Evolutionary conservation across 2,113 vertebrate genomes (phyloP).

Genomic region (Psilopogon haemacephalus): DNA sequence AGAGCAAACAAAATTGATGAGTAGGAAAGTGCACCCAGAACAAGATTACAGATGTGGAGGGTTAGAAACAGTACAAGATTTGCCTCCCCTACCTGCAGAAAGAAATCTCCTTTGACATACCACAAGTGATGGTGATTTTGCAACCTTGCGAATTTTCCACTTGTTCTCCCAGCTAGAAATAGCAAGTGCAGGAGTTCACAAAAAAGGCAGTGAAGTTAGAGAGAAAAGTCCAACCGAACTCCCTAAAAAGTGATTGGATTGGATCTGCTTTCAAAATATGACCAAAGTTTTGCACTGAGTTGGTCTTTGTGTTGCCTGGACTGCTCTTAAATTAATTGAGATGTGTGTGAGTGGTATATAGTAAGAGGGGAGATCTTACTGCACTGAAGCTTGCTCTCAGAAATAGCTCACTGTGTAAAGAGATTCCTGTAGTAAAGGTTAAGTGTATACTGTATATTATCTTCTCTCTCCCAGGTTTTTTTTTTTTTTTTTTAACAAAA

Average conservation of each 20-base stretch:
- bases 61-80: slow-evolving; percentile 20
- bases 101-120: not conserved
- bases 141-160: not conserved
- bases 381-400: slow-evolving; percentile 24
- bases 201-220: not conserved
- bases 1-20: slow-evolving; percentile 1
- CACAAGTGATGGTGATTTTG: not conserved
- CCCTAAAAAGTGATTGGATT: not conserved
- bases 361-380: slow-evolving; percentile 25
- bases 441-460: slow-evolving; percentile 48
- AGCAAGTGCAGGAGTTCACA: slow-evolving; percentile 1
- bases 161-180: not conserved
- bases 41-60: not conserved
- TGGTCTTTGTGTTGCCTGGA: not conserved
- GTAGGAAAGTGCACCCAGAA: not conserved
- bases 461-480: not conserved
- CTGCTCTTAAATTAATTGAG: slow-evolving; percentile 28
- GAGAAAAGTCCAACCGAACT: not conserved
- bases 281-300: not conserved
- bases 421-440: slow-evolving; percentile 61
- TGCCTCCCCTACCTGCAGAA: not conserved
- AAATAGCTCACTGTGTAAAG: slow-evolving; percentile 41
- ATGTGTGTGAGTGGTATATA: not conserved
- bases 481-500: not conserved
- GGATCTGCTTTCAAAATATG: not conserved